Conservation (phyloP, 2,113 vertebrate species). For the Apus apus region DNA sequence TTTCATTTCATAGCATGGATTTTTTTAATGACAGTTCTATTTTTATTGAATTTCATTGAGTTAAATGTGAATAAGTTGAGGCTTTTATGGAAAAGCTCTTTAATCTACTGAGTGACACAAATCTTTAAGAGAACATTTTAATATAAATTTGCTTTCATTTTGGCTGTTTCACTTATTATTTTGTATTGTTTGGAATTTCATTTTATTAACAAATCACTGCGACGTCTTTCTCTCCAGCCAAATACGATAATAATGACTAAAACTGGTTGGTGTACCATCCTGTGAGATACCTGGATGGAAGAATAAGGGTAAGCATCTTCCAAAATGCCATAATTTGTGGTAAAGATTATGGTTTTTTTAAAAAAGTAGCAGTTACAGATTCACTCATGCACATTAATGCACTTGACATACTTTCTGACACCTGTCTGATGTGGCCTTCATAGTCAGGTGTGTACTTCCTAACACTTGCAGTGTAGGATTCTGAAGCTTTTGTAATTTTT, state of each 20-base stretch:
- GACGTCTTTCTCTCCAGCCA: neutral
- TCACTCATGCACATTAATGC: neutral
- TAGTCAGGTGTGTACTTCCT: neutral
- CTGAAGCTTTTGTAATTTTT: conserved; percentile 13
- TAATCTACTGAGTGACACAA: neutral
- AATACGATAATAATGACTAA: conserved; percentile 21
- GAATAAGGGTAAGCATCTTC: neutral
- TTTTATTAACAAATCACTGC: conserved; percentile 12
- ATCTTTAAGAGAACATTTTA: neutral
- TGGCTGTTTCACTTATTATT: conserved; percentile 4
- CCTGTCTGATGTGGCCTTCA: neutral
- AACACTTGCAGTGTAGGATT: neutral
- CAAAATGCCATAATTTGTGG: neutral
- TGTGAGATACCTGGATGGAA: neutral
- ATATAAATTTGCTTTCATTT: neutral
- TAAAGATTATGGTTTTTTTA: neutral
- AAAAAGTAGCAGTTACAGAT: neutral
- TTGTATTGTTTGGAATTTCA: conserved; percentile 9
- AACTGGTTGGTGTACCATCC: neutral
- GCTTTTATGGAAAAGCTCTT: neutral
- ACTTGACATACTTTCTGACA: neutral
- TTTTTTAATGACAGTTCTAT: neutral
- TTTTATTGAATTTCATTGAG: neutral
- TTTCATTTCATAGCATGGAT: neutral
- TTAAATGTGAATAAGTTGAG: neutral